A percentile compares a stretch with the other conserved stretches of the same genome.
Evolutionary conservation across 2,888 invertebrate genomes (phyloP).

Genomic region (Volucella zonaria): DNA sequence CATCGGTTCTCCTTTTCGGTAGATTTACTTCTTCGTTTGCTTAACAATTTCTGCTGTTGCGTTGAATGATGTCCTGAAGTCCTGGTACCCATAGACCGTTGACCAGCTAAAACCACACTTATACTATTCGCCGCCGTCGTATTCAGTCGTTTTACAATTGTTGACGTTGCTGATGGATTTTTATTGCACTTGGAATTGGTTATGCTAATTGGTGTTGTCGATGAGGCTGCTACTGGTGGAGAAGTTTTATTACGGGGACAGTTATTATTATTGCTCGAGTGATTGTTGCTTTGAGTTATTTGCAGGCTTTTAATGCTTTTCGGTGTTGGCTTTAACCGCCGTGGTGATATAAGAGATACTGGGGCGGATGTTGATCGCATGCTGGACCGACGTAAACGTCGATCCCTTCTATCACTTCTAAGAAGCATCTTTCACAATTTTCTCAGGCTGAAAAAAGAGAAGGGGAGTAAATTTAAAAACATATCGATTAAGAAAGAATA

Average conservation of each 20-base stretch:
- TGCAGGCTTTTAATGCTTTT: conserved; percentile 67
- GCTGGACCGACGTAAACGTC: conserved; percentile 82
- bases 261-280: conserved; percentile 43
- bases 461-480: not conserved
- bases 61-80: conserved; percentile 17
- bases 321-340: conserved; percentile 66
- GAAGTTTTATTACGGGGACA: conserved; percentile 48
- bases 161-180: conserved; percentile 45
- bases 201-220: conserved; percentile 48
- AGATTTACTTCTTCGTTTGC: conserved; percentile 54
- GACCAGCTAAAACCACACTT: conserved; percentile 48
- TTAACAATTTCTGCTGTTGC: conserved; percentile 45
- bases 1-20: conserved; percentile 76
- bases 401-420: conserved; percentile 86
- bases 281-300: conserved; percentile 62
- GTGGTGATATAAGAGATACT: conserved; percentile 62
- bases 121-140: conserved; percentile 55
- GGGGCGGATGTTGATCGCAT: conserved; percentile 70
- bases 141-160: conserved; percentile 74
- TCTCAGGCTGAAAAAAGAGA: not conserved
- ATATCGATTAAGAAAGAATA: too few relatives aligned
- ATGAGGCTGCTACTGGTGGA: conserved; percentile 37
- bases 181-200: conserved; percentile 73
- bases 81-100: conserved; percentile 44
- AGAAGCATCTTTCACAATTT: conserved; percentile 83